Conservation (phyloP, 2,797 vertebrate genomes). For the Lithobates pipiens region DNA sequence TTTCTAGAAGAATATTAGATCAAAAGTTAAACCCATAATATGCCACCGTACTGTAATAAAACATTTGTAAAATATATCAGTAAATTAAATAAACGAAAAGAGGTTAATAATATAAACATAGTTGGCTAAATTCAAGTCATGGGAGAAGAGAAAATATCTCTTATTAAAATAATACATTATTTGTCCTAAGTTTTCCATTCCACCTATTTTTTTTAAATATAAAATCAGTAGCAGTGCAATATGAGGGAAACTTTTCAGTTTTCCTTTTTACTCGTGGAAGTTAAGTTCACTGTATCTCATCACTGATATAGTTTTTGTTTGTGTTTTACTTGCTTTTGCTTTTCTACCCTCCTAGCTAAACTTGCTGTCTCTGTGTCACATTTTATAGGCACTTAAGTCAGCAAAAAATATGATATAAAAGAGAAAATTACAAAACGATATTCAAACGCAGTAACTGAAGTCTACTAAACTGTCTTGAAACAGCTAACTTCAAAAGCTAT, state of each 20-base stretch:
- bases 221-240: neutral
- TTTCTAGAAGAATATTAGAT: too few relatives aligned
- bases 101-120: too few relatives aligned
- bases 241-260: neutral
- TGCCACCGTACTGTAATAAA: too few relatives aligned
- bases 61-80: too few relatives aligned
- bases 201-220: neutral
- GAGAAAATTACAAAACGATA: conserved; percentile 48
- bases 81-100: too few relatives aligned
- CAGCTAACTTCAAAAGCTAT: conserved; percentile 6
- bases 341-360: conserved; percentile 13
- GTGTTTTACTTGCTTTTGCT: conserved; percentile 26
- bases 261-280: neutral
- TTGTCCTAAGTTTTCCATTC: too few relatives aligned
- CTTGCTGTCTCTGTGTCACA: conserved; percentile 12
- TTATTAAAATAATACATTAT: too few relatives aligned
- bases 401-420: conserved; percentile 28
- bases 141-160: too few relatives aligned
- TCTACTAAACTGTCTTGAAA: conserved; percentile 44
- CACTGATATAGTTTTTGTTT: neutral
- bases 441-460: conserved; percentile 48
- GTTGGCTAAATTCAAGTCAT: too few relatives aligned
- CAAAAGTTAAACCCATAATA: too few relatives aligned
- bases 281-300: conserved; percentile 15
- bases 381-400: conserved; percentile 34